A percentile compares a stretch with the other conserved stretches of the same genome.
Evolutionary conservation across 2,888 invertebrate species (phyloP).

Genomic region (Spodoptera littoralis): DNA sequence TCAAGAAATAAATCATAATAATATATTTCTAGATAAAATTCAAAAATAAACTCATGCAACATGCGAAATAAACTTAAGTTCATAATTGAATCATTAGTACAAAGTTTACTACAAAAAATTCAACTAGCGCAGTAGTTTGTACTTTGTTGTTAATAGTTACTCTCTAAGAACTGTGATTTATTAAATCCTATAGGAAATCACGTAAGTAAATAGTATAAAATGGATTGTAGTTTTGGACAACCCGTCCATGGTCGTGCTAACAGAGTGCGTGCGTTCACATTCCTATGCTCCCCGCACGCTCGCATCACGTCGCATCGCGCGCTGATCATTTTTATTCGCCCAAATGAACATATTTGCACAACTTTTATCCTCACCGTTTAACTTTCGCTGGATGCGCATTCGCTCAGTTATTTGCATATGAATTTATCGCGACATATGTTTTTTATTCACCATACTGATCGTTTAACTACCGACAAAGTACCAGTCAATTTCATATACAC

Average conservation of each 20-base stretch:
- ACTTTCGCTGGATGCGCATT: constrained; percentile 74
- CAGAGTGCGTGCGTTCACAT: constrained; percentile 47
- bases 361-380: constrained; percentile 79
- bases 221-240: constrained; percentile 21
- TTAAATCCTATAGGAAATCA: too few relatives aligned
- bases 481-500: constrained; percentile 60
- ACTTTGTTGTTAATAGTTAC: too few relatives aligned
- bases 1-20: constrained; percentile 1
- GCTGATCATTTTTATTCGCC: constrained; percentile 73
- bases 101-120: too few relatives aligned
- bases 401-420: constrained; percentile 80
- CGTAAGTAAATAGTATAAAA: constrained; percentile 1
- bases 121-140: too few relatives aligned
- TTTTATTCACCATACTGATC: constrained; percentile 68
- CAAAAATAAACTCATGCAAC: not conserved
- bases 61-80: not conserved
- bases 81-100: not conserved
- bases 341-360: constrained; percentile 80
- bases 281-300: constrained; percentile 53
- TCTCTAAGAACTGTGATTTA: too few relatives aligned
- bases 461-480: constrained; percentile 68
- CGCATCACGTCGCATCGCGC: constrained; percentile 58
- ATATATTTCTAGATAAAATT: not conserved
- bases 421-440: constrained; percentile 77
- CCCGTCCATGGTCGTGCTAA: constrained; percentile 22